These are phyloP conservation scores for Perithous albicinctus DNA, from an alignment of 2,888 invertebrate genomes.

Conservation along the genomic window DNA sequence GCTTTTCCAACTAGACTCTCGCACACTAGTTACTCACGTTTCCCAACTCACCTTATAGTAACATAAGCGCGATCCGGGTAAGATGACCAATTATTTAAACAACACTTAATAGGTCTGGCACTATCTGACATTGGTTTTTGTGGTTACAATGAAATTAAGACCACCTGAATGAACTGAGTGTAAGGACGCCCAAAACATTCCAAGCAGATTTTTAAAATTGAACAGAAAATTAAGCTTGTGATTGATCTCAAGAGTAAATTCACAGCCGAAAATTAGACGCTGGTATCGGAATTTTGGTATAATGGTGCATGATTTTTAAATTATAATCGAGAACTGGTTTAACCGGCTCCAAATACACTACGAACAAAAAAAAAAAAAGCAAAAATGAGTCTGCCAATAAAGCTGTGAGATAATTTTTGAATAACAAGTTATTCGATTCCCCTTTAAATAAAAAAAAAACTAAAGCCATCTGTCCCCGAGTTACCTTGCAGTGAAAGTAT, in stretches of 20 bases:
- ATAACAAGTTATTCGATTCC: neutral
- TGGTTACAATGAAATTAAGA: neutral
- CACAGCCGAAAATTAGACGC: too few species aligned
- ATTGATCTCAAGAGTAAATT: too few species aligned
- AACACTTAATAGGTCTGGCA: neutral
- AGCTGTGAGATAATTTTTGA: neutral
- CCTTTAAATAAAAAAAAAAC: neutral
- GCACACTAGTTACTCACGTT: conserved; percentile 56
- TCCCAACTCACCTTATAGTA: conserved; percentile 30
- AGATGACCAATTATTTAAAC: neutral
- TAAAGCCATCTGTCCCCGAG: neutral
- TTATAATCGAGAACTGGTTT: too few species aligned
- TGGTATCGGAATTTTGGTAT: too few species aligned
- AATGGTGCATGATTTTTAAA: too few species aligned
- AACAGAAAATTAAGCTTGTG: neutral
- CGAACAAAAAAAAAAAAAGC: too few species aligned
- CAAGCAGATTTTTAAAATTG: neutral
- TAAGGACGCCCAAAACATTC: neutral
- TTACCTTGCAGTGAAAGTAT: neutral
- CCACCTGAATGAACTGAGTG: neutral
- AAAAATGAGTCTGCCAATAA: neutral
- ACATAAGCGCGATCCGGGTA: conserved; percentile 1
- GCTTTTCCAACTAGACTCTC: conserved; percentile 60
- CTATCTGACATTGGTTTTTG: neutral
- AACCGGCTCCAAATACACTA: too few species aligned